Base-by-base conservation (phyloP, 2,113 vertebrate species). In the Varanus komodoensis region DNA sequence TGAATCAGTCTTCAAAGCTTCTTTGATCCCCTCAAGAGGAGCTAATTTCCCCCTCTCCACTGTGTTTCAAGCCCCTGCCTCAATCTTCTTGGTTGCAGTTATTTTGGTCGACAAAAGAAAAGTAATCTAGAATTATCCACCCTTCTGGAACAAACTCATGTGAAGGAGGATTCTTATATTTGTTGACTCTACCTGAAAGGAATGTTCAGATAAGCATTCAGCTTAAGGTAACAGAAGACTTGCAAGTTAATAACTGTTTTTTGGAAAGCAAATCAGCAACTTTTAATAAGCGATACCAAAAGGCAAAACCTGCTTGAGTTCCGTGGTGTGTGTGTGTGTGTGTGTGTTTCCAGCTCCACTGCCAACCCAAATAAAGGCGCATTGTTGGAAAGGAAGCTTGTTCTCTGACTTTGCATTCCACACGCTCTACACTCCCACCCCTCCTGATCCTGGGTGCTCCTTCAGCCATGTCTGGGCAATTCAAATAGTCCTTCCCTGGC, bases 311-410 rank as follows among this genome's bases (percentile, higher is more conserved):
- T 61, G 38, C 54, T 78, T 79, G 32, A 54, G 0, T 1, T 81
- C 23, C 4, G 6, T 54, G 7, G 25, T 1, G 0, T 0, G 54
- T 68, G 32, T 54, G 8, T 25, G 19, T 21, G 8, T n/a, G n/a
- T 77, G n/a, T 50, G 68, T 82, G n/a, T 34, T 3, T 54, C 75
- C 4, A 50, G 48, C 74, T 84, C 19, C 34, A 19, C n/a, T 23
- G 44, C 48, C 74, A 80, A 1, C n/a, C 15, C 32, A 19, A 9
- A 34, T 17, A n/a, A 0, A 44, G 6, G 23, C 0, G 73, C 82
- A 54, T 17, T 89, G 6, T 86, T 90, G 68, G 34, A 44, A 82
- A 67, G 27, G 86, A 29, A 8, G 23, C 29, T 75, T n/a, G n/a
- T 6, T 12, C 14, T 52, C 44, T 0, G 0, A 57, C 81, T 67